Base-by-base conservation (phyloP, 2,797 vertebrate genomes). In the Phrynocephalus vlangalii region DNA sequence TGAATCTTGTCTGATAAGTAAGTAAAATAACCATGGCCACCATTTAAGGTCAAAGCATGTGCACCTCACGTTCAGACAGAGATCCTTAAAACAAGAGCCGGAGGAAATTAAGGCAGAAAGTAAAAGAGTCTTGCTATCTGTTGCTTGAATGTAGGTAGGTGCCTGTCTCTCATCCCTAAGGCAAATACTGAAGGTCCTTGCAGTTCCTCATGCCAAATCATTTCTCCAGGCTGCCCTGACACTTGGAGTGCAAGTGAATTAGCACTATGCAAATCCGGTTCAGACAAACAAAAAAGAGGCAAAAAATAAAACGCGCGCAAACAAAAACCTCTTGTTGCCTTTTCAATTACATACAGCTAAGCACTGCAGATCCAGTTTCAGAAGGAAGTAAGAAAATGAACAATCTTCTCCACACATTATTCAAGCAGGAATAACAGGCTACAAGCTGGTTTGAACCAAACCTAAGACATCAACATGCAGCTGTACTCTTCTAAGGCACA, bases 1-100 rank as follows among this genome's bases (percentile, higher is more conserved):
- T 0, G 0, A 13, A 15, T 24, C 8, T 7, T 9, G 3, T 11
- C 33, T 79, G 50, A 48, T 3, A 1, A 78, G 78, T 16, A 70
- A 75, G 11, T 48, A 56, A 87, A 92, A 85, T 78, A 16, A 48
- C 13, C 3, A 26, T 0, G 10, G 24, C n/a, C 3, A 75, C 33
- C 52, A 85, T 82, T 52, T 0, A 33, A 0, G 1, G 81, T 38
- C 11, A 26, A 0, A 1, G 56, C 0, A 48, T 75, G 22, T 66
- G 5, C 33, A 81, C 16, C 63, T 28, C n/a, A 10, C 38, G 52
- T 38, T 67, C 82, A 79, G 0, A 52, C 11, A 2, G 2, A 6
- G 28, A 78, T 1, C 1, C 38, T 68, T n/a, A 33, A 33, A 82
- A 22, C 63, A 75, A 75, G 22, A 60, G 33, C 22, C 15, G 22